These are phyloP conservation scores for Athalia circularis DNA, from an alignment of 2,888 invertebrate species.

Conservation along the genomic window DNA sequence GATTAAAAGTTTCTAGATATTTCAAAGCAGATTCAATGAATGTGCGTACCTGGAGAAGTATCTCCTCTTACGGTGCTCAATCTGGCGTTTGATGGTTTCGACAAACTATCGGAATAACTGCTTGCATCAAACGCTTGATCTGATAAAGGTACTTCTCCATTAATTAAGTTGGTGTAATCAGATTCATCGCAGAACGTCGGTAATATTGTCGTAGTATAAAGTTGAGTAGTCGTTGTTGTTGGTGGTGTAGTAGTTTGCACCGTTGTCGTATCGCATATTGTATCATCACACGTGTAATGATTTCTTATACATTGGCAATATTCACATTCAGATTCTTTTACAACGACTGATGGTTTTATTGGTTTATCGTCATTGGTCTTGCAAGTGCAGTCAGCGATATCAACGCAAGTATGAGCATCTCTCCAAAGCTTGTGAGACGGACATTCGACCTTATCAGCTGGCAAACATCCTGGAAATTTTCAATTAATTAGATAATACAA, in stretches of 20 bases:
- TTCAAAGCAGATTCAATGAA: background rate
- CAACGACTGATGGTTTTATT: constrained; percentile 83
- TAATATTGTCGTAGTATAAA: background rate
- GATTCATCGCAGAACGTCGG: constrained; percentile 14
- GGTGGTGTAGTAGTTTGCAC: constrained; percentile 48
- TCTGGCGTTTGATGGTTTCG: constrained; percentile 25
- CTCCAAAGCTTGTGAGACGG: constrained; percentile 80
- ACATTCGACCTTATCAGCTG: constrained; percentile 73
- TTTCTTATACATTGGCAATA: constrained; percentile 90
- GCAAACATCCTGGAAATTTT: constrained; percentile 55
- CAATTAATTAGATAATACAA: background rate
- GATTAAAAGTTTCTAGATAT: background rate
- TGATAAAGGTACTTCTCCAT: background rate
- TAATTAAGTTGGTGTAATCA: constrained; percentile 11
- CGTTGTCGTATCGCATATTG: constrained; percentile 71
- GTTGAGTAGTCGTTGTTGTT: constrained; percentile 43
- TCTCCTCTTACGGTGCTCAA: background rate
- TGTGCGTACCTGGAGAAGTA: constrained; percentile 3
- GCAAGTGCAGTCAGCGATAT: constrained; percentile 85
- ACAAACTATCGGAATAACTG: background rate
- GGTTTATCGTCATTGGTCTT: constrained; percentile 79
- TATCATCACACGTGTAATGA: constrained; percentile 81
- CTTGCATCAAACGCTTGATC: constrained; percentile 26
- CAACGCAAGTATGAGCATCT: constrained; percentile 84
- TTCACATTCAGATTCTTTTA: constrained; percentile 79